Base-by-base conservation (phyloP, 2,113 vertebrate genomes). In the Channa argus region DNA sequence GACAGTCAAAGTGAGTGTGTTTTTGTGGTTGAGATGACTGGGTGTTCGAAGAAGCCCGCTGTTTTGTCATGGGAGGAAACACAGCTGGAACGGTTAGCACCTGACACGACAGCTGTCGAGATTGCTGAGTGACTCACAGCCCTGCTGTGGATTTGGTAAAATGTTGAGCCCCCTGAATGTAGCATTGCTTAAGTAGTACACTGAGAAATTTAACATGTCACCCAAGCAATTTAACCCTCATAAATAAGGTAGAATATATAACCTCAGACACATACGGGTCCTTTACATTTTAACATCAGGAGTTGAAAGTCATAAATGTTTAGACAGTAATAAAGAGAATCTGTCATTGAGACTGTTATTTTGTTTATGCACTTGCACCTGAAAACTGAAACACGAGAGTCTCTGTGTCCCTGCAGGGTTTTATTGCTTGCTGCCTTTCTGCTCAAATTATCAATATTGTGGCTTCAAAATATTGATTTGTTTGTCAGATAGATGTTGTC, bases 71-170 rank as follows among this genome's bases (percentile, higher is more conserved):
- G 82, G 75, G 80, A 86, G 88, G 62, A 88, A 78, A 71, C 86
- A 87, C 88, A 91, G 86, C 91, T 88, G 87, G 88, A 90, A 81
- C 45, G 38, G 70, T 83, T 86, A 82, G 79, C 77, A 80, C 67
- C 86, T 82, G 71, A 84, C 76, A 74, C 62, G 38, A 86, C 89
- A 92, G 88, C 90, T 91, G 91, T 80, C 90, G 79, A 81, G 79
- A 78, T 80, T 70, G 84, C 34, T 71, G 79, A 85, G 67, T 91
- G 86, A 90, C 79, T 87, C 70, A 74, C 71, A 68, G 71, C 72
- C 67, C 76, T 41, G 24, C 61, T 73, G 38, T 47, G 63, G 71
- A 50, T 33, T 24, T 24, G 24, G 24, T 24, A 24, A 71, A 77
- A 84, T 53, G 59, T 72, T 71, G 36, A 41, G 70, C 59, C 52